A percentile compares a stretch with the other conserved stretches of the same genome.
phyloP scores from a whole-genome alignment of 1,140 invertebrate genomes.

The Lordiphosa clarofinis region DNA sequence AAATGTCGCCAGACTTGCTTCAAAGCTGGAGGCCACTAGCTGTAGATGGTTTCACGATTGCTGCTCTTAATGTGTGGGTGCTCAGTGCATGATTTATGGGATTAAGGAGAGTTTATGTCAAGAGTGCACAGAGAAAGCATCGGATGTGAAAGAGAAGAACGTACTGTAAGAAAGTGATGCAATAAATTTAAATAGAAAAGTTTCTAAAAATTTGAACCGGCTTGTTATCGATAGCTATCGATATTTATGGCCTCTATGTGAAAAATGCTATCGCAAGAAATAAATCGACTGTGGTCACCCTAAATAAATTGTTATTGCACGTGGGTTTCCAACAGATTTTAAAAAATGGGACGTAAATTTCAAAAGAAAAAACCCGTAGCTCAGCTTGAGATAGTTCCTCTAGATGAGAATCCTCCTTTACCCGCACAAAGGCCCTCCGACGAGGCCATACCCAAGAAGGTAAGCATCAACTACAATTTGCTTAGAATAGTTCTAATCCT shows the following conservation, averaged over 20 bases:
- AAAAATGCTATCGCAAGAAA: no score
- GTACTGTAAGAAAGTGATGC: neutral
- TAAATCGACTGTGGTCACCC: no score
- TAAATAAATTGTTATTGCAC: no score
- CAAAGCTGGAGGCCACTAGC: constrained; percentile 59
- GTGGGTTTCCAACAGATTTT: neutral
- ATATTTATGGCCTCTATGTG: no score
- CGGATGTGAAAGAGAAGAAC: constrained; percentile 37
- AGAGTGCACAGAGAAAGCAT: constrained; percentile 45
- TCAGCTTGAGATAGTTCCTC: constrained; percentile 69
- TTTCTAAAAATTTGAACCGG: no score
- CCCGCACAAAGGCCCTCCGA: constrained; percentile 60
- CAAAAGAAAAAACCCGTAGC: constrained; percentile 61
- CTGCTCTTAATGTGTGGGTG: constrained; percentile 95
- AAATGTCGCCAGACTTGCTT: constrained; percentile 83
- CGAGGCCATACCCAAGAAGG: constrained; percentile 60
- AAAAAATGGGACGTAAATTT: constrained; percentile 64
- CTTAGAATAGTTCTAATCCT: neutral
- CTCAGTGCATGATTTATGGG: constrained; percentile 84
- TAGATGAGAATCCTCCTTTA: constrained; percentile 65
- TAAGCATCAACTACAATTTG: neutral
- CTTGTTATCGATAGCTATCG: no score
- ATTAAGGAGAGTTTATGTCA: constrained; percentile 54
- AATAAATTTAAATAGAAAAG: neutral
- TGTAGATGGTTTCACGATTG: constrained; percentile 95